Conservation (phyloP, 2,888 invertebrate genomes). For the Lithophane ornitopus region DNA sequence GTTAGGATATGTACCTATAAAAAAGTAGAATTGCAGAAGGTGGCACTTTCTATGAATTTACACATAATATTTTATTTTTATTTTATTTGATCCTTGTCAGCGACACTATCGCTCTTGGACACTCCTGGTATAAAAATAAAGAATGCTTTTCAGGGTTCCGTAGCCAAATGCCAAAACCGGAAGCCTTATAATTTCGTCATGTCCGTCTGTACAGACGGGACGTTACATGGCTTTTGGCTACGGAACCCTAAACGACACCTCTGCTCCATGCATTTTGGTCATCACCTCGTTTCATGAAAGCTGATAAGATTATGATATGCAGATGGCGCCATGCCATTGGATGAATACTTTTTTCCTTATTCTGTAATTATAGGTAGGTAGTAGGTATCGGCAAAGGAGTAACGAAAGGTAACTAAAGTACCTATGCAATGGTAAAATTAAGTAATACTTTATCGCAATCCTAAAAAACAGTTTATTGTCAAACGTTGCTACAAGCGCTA, state of each 20-base stretch:
- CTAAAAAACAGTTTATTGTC: constrained; percentile 37
- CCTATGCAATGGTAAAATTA: constrained; percentile 11
- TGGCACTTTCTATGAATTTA: no score
- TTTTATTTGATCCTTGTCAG: no score
- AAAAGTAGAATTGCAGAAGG: no score
- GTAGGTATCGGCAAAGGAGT: constrained; percentile 2
- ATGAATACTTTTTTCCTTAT: not conserved
- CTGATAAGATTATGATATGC: not conserved
- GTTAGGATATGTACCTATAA: no score
- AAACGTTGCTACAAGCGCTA: constrained; percentile 46
- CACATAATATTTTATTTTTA: no score
- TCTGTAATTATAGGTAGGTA: not conserved
- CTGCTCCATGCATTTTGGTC: not conserved
- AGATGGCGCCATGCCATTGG: not conserved
- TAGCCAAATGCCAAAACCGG: no score
- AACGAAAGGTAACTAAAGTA: not conserved
- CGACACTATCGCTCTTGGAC: no score
- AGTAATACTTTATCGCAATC: constrained; percentile 28
- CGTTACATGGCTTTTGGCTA: not conserved
- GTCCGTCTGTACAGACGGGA: no score
- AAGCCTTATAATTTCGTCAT: no score
- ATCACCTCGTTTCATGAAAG: not conserved
- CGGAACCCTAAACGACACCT: not conserved
- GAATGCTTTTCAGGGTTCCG: no score
- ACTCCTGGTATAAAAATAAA: no score